Conservation (phyloP, 2,797 vertebrate species). For the Staurois parvus region DNA sequence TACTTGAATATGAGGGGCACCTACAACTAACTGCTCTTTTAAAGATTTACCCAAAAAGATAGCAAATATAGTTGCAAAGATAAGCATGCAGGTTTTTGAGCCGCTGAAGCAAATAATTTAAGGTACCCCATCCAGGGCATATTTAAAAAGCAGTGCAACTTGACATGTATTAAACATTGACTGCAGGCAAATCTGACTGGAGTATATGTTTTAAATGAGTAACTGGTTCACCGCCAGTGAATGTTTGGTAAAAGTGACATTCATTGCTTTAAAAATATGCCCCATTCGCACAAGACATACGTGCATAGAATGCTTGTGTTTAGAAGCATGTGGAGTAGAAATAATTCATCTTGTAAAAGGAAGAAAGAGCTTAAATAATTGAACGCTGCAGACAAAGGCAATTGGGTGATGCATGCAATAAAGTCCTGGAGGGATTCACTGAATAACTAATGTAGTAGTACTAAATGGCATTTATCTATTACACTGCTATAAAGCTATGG, state of each 20-base stretch:
- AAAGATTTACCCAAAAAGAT: no score
- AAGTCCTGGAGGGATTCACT: not conserved
- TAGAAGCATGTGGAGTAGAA: not conserved
- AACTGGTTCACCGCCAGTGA: no score
- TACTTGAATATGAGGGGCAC: no score
- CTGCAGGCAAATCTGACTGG: no score
- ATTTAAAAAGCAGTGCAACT: no score
- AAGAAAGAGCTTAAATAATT: conserved; percentile 12
- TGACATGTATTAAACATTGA: no score
- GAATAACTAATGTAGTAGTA: conserved; percentile 22
- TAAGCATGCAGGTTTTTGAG: not conserved
- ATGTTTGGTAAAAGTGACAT: no score
- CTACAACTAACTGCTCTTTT: no score
- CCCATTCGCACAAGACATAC: not conserved
- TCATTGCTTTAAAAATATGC: no score
- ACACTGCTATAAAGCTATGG: not conserved
- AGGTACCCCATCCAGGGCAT: no score
- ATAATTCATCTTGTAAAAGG: not conserved
- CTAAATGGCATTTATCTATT: not conserved
- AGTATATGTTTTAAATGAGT: no score
- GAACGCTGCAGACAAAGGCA: not conserved
- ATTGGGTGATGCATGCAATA: not conserved
- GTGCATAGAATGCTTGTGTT: not conserved
- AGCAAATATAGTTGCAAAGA: no score
- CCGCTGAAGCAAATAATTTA: not conserved